Percentiles rank a stretch among this genome's conserved stretches.
These are phyloP conservation scores for Euclidia mi DNA, from an alignment of 2,888 invertebrate genomes.

Conservation along the genomic window DNA sequence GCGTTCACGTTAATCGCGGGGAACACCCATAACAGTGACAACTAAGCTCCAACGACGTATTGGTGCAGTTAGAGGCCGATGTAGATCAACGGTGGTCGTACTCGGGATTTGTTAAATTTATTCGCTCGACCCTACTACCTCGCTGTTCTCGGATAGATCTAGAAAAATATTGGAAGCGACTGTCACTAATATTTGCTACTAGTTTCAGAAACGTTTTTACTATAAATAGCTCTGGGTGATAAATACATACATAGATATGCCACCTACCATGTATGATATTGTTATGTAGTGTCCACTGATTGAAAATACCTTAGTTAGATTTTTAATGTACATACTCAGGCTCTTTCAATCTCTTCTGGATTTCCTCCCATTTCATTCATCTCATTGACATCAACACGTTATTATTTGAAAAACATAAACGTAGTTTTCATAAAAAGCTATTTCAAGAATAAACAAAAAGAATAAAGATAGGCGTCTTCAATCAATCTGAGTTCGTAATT, in stretches of 20 bases:
- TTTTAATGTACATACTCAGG: no score
- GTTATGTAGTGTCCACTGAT: no score
- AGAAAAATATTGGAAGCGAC: conserved; percentile 43
- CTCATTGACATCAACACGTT: no score
- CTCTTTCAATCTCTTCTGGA: no score
- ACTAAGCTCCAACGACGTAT: conserved; percentile 78
- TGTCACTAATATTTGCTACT: background rate
- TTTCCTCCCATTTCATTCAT: no score
- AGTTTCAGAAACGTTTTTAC: background rate
- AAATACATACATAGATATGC: background rate
- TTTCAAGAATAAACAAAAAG: no score
- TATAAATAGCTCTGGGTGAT: background rate
- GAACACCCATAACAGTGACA: conserved; percentile 62
- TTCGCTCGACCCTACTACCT: conserved; percentile 67
- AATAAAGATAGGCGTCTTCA: no score
- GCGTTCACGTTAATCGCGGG: conserved; percentile 61
- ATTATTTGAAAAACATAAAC: no score
- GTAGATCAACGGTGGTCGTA: conserved; percentile 78
- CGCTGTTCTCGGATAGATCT: conserved; percentile 47
- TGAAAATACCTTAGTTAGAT: no score
- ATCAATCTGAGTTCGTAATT: no score
- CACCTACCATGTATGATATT: no score
- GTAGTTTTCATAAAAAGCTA: no score
- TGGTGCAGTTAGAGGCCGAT: conserved; percentile 77
- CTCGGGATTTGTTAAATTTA: conserved; percentile 83